These are phyloP conservation scores for Cactoblastis cactorum DNA, from an alignment of 2,888 invertebrate genomes.

Conservation along the genomic window DNA sequence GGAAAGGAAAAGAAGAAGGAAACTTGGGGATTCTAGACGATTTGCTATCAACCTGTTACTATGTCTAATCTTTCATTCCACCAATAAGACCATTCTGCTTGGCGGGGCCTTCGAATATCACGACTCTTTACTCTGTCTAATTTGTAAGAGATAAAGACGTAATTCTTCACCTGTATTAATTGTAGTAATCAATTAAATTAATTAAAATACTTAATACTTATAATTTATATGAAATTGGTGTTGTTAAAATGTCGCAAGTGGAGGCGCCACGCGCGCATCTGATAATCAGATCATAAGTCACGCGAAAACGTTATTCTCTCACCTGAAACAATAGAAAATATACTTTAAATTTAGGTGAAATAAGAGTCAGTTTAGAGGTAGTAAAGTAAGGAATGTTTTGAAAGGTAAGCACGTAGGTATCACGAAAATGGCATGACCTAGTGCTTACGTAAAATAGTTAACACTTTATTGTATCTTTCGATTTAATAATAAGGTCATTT, in stretches of 20 bases:
- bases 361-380: background rate
- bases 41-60: too few species aligned
- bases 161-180: too few species aligned
- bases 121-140: too few species aligned
- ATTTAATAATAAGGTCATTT: conserved; percentile 10
- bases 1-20: too few species aligned
- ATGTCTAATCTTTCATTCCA: too few species aligned
- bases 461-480: conserved; percentile 1
- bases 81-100: too few species aligned
- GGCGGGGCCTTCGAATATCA: too few species aligned
- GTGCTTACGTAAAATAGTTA: conserved; percentile 5
- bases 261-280: conserved; percentile 45
- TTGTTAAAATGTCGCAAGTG: conserved; percentile 34
- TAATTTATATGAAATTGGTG: conserved; percentile 26
- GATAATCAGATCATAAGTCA: conserved; percentile 62
- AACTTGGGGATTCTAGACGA: too few species aligned
- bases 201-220: background rate
- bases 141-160: too few species aligned
- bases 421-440: conserved; percentile 13
- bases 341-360: conserved; percentile 13
- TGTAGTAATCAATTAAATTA: too few species aligned
- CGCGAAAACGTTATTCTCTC: conserved; percentile 40
- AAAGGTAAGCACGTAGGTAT: conserved; percentile 10
- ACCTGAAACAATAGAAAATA: conserved; percentile 31
- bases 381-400: conserved; percentile 1